Evolutionary conservation across 2,113 vertebrate genomes (phyloP).

Genomic region (Aythya baeri): DNA sequence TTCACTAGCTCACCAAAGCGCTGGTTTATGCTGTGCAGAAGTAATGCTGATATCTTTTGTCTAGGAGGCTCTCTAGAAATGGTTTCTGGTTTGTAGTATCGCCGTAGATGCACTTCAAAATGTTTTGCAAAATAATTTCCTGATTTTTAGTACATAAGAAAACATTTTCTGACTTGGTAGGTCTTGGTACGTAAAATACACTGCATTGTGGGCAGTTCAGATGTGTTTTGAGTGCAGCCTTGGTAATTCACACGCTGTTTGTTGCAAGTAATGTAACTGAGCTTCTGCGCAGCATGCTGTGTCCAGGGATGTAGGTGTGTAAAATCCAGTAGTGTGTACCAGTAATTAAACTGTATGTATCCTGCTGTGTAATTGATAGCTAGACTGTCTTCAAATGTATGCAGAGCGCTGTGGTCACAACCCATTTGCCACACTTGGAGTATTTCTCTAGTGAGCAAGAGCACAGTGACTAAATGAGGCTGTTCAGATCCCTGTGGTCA

Average conservation of each 20-base stretch:
- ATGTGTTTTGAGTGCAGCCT: not conserved
- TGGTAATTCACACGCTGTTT: not conserved
- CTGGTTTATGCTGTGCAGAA: not conserved
- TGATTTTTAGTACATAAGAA: not conserved
- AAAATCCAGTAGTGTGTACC: not conserved
- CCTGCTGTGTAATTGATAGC: not conserved
- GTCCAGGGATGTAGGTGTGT: not conserved
- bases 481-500: not conserved
- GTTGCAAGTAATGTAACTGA: not conserved
- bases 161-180: not conserved
- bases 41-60: not conserved
- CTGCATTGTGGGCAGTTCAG: not conserved
- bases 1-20: not conserved
- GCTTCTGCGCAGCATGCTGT: not conserved
- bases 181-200: not conserved
- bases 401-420: not conserved
- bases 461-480: not conserved
- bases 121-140: not conserved
- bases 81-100: not conserved
- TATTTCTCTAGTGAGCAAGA: not conserved
- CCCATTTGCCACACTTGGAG: not conserved
- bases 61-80: not conserved
- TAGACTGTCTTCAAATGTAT: fast-evolving
- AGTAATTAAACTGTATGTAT: fast-evolving
- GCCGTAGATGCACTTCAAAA: not conserved